These are phyloP conservation scores for Heteromormyrus szaboi DNA, from an alignment of 2,797 vertebrate species.

Conservation along the genomic window DNA sequence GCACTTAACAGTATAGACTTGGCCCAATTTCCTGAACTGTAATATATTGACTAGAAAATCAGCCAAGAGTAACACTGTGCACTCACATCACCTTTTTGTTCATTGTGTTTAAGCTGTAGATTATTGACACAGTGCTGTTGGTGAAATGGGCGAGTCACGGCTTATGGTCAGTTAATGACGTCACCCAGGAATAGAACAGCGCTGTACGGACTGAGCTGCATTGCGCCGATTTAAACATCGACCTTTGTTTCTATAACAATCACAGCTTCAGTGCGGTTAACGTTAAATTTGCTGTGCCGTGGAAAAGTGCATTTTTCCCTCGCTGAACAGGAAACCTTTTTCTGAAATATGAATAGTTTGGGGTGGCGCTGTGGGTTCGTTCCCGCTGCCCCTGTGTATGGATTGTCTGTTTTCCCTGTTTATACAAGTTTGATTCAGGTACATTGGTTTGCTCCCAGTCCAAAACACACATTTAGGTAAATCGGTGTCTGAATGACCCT, in stretches of 20 bases:
- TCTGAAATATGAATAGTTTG: background rate
- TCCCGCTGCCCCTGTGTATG: background rate
- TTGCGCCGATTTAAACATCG: background rate
- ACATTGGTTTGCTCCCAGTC: background rate
- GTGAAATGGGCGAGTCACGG: constrained; percentile 33
- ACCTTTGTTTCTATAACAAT: background rate
- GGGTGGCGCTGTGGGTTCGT: background rate
- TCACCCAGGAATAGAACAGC: background rate
- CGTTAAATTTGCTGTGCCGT: background rate
- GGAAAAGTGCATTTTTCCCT: background rate
- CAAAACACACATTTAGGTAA: background rate
- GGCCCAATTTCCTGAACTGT: background rate
- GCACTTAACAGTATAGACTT: background rate
- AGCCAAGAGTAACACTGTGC: background rate
- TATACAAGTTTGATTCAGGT: background rate
- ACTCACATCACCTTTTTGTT: background rate
- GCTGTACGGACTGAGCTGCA: background rate
- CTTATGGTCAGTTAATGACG: background rate
- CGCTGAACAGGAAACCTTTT: background rate
- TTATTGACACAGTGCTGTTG: constrained; percentile 43
- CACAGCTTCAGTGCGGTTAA: background rate
- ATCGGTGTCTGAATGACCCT: background rate
- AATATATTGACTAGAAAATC: background rate
- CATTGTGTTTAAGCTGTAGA: background rate
- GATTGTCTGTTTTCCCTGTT: background rate